Evolutionary conservation across 2,113 vertebrate species (phyloP).

Genomic region (Etheostoma cragini): DNA sequence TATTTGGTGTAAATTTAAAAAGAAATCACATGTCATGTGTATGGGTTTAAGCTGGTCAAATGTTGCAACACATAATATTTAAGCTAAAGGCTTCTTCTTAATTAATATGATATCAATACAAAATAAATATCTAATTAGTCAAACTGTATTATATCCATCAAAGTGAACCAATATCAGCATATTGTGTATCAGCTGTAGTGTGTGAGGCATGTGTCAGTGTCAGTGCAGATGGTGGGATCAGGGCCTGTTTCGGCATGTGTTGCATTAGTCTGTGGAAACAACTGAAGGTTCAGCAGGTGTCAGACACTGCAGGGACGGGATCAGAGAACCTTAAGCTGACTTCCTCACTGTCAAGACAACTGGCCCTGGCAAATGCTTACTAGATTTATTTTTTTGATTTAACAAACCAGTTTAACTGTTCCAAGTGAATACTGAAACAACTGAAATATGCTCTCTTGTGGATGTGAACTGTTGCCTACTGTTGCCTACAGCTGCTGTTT

Average conservation of each 20-base stretch:
- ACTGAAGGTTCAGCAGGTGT: constrained; percentile 31
- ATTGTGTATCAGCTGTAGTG: background rate
- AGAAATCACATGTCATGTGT: background rate
- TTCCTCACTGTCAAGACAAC: constrained; percentile 9
- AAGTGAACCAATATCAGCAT: background rate
- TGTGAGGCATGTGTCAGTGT: constrained; percentile 8
- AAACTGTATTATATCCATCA: background rate
- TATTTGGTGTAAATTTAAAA: background rate
- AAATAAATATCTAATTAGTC: background rate
- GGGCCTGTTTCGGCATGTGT: constrained; percentile 17
- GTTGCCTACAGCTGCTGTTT: background rate
- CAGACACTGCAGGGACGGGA: constrained; percentile 17
- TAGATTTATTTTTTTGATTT: background rate
- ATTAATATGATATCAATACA: background rate
- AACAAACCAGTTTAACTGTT: background rate
- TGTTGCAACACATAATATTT: background rate
- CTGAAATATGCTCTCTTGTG: background rate
- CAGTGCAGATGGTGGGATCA: constrained; percentile 16
- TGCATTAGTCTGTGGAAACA: constrained; percentile 9
- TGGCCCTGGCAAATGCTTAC: background rate
- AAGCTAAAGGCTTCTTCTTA: background rate
- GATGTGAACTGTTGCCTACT: background rate
- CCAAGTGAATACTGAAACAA: background rate
- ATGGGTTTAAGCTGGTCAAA: background rate
- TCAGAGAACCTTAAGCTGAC: background rate